Base-by-base conservation (phyloP, 2,888 invertebrate species). In the Graphium colonna region DNA sequence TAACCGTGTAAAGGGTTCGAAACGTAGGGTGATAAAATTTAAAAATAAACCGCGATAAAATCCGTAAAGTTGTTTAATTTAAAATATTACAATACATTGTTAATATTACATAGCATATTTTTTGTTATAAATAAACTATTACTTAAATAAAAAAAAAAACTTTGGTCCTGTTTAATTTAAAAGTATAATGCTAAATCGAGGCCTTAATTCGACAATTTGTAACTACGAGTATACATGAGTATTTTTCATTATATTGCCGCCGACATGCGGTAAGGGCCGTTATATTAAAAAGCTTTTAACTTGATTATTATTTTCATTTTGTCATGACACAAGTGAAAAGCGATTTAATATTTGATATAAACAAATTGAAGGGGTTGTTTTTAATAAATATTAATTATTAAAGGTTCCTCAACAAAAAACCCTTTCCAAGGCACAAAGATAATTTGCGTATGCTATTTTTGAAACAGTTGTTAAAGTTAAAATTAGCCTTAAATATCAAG, bases 281-380 rank as follows among this genome's bases (percentile, higher is more conserved):
- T 63, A 63, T 58, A 63, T 59, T 61, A 21, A 56, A 65, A 66
- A 64, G 70, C 74, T 77, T 75, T 77, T 58, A 69, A 69, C 65
- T 62, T 71, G 67, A 72, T 70, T 71, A 69, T 58, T 69, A 68
- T 49, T 73, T 67, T 58, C 60, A 64, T 63, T 66, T 65, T 60
- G 64, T 63, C 61, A 60, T 62, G 41, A 40, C 10, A 58, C 52
- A 52, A 61, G 48, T 46, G 55, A 52, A 58, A 60, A 63, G 61
- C 53, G 52, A 41, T 55, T 60, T 59, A 62, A 63, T 63, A 58
- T 59, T 60, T 54, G 15, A 26, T 17, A 36, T 7, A 36, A 36
- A 33, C 31, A 31, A 31, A 31, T 2, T 31, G 31, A 12, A 36
- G 36, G 36, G 36, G n/a, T 12, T 2, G n/a, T n/a, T n/a, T 36